Conservation (phyloP, 2,888 invertebrate species). For the Hirtodrosophila duncani region DNA sequence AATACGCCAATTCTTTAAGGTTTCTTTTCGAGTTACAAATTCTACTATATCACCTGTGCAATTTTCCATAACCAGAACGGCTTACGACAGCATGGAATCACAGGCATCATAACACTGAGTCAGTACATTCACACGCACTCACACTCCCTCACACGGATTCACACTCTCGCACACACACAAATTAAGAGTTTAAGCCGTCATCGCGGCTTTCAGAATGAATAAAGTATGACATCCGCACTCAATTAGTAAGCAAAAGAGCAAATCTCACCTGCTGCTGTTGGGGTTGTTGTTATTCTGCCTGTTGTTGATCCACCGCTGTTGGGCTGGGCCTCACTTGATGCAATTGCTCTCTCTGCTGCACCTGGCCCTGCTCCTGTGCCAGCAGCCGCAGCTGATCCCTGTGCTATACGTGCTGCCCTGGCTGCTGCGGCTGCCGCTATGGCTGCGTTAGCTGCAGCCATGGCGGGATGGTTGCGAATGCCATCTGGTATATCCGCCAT, state of each 20-base stretch:
- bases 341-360: not conserved
- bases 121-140: too few relatives aligned
- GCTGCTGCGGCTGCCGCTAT: constrained; percentile 19
- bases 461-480: constrained; percentile 48
- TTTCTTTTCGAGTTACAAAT: too few relatives aligned
- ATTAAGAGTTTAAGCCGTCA: constrained; percentile 35
- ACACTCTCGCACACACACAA: constrained; percentile 7
- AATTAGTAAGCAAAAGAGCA: constrained; percentile 23
- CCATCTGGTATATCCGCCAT: constrained; percentile 75
- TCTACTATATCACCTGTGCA: too few relatives aligned
- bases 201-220: constrained; percentile 24
- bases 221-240: constrained; percentile 24
- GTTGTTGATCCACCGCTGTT: constrained; percentile 5
- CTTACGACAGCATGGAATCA: too few relatives aligned
- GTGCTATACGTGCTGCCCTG: constrained; percentile 12
- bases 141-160: not conserved
- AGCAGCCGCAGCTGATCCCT: constrained; percentile 1
- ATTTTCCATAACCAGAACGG: too few relatives aligned
- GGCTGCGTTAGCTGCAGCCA: constrained; percentile 25
- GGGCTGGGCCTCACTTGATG: not conserved
- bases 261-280: constrained; percentile 19
- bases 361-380: constrained; percentile 7
- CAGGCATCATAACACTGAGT: too few relatives aligned
- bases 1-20: too few relatives aligned
- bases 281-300: not conserved